Evolutionary conservation across 1,140 invertebrate species (phyloP).

Genomic region (Coelopa frigida): DNA sequence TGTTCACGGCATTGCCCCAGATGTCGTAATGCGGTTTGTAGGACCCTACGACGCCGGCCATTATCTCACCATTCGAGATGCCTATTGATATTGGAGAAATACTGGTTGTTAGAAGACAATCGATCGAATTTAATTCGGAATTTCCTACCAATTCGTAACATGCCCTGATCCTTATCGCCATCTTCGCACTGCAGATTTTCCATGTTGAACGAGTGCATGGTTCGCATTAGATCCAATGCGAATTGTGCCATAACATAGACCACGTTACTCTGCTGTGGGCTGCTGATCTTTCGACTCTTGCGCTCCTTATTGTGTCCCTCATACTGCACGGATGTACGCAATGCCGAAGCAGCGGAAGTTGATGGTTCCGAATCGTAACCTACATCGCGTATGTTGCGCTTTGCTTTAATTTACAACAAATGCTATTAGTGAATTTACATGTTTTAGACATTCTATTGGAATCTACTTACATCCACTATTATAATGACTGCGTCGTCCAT

Average conservation of each 20-base stretch:
- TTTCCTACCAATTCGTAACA: slow-evolving; percentile 46
- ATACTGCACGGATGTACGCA: slow-evolving; percentile 6
- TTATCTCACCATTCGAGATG: slow-evolving; percentile 75
- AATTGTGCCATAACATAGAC: slow-evolving; percentile 57
- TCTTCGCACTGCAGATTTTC: slow-evolving; percentile 45
- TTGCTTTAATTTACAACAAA: not conserved
- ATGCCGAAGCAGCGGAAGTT: not conserved
- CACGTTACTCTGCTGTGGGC: slow-evolving; percentile 42
- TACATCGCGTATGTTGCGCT: not conserved
- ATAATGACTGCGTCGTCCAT: slow-evolving; percentile 38
- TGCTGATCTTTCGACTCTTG: slow-evolving; percentile 12
- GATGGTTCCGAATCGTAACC: not conserved
- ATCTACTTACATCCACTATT: not conserved
- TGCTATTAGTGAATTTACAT: not conserved
- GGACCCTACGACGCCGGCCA: slow-evolving; percentile 85
- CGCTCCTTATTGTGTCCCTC: slow-evolving; percentile 9
- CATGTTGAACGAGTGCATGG: slow-evolving; percentile 33
- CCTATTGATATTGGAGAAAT: too few relatives aligned
- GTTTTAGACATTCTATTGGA: not conserved
- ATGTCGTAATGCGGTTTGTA: slow-evolving; percentile 78
- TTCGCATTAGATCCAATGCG: slow-evolving; percentile 39
- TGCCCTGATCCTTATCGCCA: slow-evolving; percentile 49
- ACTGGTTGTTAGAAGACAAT: too few relatives aligned
- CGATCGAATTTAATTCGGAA: too few relatives aligned
- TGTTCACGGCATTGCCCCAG: slow-evolving; percentile 92